Evolutionary conservation across 2,888 invertebrate genomes (phyloP).

Genomic region (Lagria hirta): DNA sequence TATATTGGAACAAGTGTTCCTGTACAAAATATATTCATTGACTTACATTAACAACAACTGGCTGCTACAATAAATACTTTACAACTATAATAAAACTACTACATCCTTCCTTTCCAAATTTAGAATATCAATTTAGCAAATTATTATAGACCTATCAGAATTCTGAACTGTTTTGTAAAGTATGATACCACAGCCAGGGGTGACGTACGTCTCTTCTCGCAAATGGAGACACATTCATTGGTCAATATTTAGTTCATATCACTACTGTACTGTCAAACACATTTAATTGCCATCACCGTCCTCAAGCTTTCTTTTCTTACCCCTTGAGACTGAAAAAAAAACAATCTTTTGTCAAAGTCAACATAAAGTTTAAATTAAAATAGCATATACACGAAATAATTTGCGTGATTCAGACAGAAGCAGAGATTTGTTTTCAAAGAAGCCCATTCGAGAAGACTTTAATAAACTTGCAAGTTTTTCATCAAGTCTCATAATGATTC

Average conservation of each 20-base stretch:
- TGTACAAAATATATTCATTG: conserved; percentile 45
- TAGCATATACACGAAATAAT: no score
- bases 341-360: conserved; percentile 12
- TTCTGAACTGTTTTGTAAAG: conserved; percentile 38
- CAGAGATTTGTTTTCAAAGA: no score
- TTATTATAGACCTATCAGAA: conserved; percentile 29
- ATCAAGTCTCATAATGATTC: no score
- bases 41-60: conserved; percentile 42
- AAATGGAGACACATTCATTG: conserved; percentile 45
- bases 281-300: conserved; percentile 57
- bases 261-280: conserved; percentile 37
- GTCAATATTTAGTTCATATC: conserved; percentile 42
- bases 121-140: conserved; percentile 32
- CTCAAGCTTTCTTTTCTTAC: conserved; percentile 73
- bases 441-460: no score
- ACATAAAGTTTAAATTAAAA: conserved; percentile 8
- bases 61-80: conserved; percentile 38
- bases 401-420: no score
- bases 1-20: conserved; percentile 36
- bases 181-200: conserved; percentile 45
- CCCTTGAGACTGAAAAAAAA: conserved; percentile 59
- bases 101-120: conserved; percentile 24
- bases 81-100: conserved; percentile 33
- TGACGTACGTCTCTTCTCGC: conserved; percentile 42
- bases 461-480: no score